These are phyloP conservation scores for Brachyptera putata DNA, from an alignment of 2,888 invertebrate genomes.

Conservation along the genomic window DNA sequence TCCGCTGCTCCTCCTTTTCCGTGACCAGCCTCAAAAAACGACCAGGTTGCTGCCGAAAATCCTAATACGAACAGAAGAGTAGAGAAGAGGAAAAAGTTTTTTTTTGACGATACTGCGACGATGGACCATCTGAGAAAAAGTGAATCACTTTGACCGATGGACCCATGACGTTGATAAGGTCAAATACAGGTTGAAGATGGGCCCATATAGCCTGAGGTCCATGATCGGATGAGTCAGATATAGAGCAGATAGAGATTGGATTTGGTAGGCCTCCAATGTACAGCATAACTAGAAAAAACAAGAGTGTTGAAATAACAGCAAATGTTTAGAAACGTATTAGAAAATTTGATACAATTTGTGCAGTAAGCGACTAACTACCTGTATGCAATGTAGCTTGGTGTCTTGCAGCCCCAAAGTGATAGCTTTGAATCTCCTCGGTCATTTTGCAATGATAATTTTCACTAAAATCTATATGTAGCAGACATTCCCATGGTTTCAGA, in stretches of 20 bases:
- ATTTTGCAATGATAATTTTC: constrained; percentile 21
- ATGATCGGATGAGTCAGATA: constrained; percentile 1
- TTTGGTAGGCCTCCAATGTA: not conserved
- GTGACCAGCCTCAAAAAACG: constrained; percentile 12
- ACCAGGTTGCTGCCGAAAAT: constrained; percentile 11
- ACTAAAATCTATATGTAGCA: constrained; percentile 17
- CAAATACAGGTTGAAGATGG: constrained; percentile 8
- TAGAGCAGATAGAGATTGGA: not conserved
- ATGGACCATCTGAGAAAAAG: constrained; percentile 15
- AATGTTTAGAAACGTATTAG: no score
- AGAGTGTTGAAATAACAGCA: no score
- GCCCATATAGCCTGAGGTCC: constrained; percentile 9
- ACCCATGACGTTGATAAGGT: not conserved
- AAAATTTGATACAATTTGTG: no score
- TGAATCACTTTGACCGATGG: not conserved
- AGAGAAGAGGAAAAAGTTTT: constrained; percentile 1
- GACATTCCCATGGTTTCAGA: constrained; percentile 10
- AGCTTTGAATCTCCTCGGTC: constrained; percentile 13
- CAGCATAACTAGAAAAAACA: no score
- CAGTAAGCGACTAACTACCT: not conserved
- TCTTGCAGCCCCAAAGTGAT: constrained; percentile 18
- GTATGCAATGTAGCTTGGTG: not conserved
- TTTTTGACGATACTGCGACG: constrained; percentile 17
- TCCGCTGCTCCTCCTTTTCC: constrained; percentile 20
- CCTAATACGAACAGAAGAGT: not conserved